A percentile compares a stretch with the other conserved stretches of the same genome.
Evolutionary conservation across 2,888 invertebrate species (phyloP).

Genomic region (Tenthredo livida): DNA sequence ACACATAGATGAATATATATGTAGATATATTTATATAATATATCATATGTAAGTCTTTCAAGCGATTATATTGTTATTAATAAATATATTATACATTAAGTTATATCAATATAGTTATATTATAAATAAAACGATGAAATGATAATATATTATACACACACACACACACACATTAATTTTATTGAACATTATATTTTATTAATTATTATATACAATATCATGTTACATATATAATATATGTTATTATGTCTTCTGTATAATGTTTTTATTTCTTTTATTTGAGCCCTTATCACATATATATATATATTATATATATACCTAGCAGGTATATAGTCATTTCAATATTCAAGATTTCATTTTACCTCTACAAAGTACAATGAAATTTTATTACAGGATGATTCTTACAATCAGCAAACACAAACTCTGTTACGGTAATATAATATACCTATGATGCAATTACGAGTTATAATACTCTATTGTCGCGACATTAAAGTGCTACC

Average conservation of each 20-base stretch:
- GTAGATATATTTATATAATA: neutral
- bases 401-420: neutral
- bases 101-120: conserved; percentile 44
- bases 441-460: too few relatives aligned
- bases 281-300: conserved; percentile 43
- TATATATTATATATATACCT: too few relatives aligned
- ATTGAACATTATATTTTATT: conserved; percentile 76
- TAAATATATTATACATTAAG: conserved; percentile 35
- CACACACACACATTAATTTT: conserved; percentile 73
- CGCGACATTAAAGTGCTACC: too few relatives aligned
- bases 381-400: neutral
- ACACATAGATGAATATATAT: too few relatives aligned
- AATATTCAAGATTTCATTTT: conserved; percentile 46
- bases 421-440: neutral
- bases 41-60: conserved; percentile 41
- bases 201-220: conserved; percentile 73
- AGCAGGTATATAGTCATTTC: conserved; percentile 64
- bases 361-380: neutral
- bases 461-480: too few relatives aligned
- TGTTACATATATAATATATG: conserved; percentile 71
- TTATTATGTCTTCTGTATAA: conserved; percentile 58
- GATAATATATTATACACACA: conserved; percentile 72
- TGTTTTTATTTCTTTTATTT: conserved; percentile 56
- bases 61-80: conserved; percentile 49
- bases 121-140: conserved; percentile 57